A percentile compares a stretch with the other conserved stretches of the same genome.
Evolutionary conservation across 2,888 invertebrate species (phyloP).

Genomic region (Drosophila koepferae): DNA sequence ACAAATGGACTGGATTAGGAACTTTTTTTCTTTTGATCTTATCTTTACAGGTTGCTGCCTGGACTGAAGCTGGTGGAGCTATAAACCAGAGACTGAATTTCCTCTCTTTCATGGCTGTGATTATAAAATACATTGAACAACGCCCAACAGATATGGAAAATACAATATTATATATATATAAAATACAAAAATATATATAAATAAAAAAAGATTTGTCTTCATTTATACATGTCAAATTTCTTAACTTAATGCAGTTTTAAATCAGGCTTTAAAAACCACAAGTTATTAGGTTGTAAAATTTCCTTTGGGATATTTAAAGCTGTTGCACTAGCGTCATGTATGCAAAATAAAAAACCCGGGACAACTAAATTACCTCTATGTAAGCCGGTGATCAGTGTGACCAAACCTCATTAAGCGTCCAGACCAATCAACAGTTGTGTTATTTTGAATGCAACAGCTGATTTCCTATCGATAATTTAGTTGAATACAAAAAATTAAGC

Average conservation of each 20-base stretch:
- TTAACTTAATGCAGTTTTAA: not conserved
- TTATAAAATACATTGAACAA: not conserved
- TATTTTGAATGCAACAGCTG: slow-evolving; percentile 5
- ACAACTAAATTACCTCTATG: not conserved
- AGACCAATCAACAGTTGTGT: slow-evolving; percentile 2
- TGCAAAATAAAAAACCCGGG: not conserved
- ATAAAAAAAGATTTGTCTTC: too few relatives aligned
- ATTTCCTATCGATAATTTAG: slow-evolving; percentile 4
- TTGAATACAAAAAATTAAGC: not conserved
- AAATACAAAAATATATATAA: too few relatives aligned
- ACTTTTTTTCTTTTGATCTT: slow-evolving; percentile 14
- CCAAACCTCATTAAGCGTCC: not conserved
- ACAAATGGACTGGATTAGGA: slow-evolving; percentile 36
- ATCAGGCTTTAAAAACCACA: not conserved
- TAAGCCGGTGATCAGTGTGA: not conserved
- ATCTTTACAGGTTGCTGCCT: slow-evolving; percentile 29
- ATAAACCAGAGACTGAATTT: slow-evolving; percentile 11
- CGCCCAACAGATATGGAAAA: not conserved
- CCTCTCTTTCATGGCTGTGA: slow-evolving; percentile 1
- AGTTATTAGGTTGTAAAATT: not conserved
- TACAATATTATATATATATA: not conserved
- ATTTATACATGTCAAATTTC: not conserved
- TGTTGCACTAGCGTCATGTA: not conserved
- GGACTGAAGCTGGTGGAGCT: not conserved
- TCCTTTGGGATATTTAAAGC: not conserved